Evolutionary conservation across 2,113 vertebrate genomes (phyloP), one percentile per base, ranked within the genome.

Genomic region (Sturnira hondurensis): DNA sequence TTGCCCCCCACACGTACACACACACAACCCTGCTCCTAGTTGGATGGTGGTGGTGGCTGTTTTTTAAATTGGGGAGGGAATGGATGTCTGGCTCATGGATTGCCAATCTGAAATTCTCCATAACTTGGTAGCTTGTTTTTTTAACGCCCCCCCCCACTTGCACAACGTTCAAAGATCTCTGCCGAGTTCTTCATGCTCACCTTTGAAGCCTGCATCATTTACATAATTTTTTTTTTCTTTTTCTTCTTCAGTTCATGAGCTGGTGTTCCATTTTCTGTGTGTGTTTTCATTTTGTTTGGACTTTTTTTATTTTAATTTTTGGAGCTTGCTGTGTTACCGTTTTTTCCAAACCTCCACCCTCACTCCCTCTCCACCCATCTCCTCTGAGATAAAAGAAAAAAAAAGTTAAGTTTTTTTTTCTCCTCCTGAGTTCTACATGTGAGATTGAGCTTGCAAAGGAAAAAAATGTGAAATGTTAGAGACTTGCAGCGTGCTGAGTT

Each of bases 361-460:
- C 56, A 96, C 58, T 52, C 87, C 82, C 67, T 74, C 74, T 84
- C 77, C 93, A 91, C 76, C 43, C 96, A 96, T 89, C 91, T 95
- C n/a, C 76, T 95, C 47, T 71, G 80, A 97, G 90, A 97, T 93
- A 94, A 96, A 97, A 92, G 86, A 93, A 97, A 86, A 98, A 94
- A 97, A 97, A 97, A 97, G 95, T 94, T 96, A 96, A 97, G 77
- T 86, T 97, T 93, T 86, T 76, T 94, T 86, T 89, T 20, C 89
- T 98, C 97, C 98, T 98, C 96, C 97, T 98, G 98, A 99, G 98
- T 99, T 99, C 98, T 99, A 99, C 98, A 98, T 99, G 98, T 98
- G 98, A 98, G 97, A 98, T 98, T 98, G 98, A 98, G 98, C 98
- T 99, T 98, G 98, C 98, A 98, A 97, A 98, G 97, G 95, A 96